Evolutionary conservation across 2,113 vertebrate species (phyloP), one percentile per base, ranked within the genome.

Genomic region (Indicator indicator): DNA sequence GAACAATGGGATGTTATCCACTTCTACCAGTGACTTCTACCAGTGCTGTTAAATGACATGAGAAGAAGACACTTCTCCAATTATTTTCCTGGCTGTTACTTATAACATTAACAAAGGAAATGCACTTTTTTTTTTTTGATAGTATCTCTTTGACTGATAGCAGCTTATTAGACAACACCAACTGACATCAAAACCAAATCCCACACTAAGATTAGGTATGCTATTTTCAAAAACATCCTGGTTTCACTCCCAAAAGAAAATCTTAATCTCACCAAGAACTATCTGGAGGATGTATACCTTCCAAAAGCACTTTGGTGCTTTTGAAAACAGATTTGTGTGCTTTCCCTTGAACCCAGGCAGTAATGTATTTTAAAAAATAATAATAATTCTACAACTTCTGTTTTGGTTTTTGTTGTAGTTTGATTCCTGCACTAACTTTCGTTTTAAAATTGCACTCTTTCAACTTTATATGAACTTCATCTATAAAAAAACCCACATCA

Each of bases 381-480:
- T 16, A 44, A 42, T 5, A 42, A 44, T 16, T 52, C 38, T 81
- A 76, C 62, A 82, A 30, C 60, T 77, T 81, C 23, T 44, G 40
- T 54, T 93, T 94, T 73, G 73, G 10, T 67, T 74, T 80, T 90
- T 88, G 9, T 75, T 85, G 60, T 90, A 83, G 62, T 73, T 96
- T 63, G 88, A 94, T 18, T 93, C 64, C 93, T 97, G 94, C 96
- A 97, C 96, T 97, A 97, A 91, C 42, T 92, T 95, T 93, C 87
- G 20, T 93, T 95, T 94, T 50, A 56, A 95, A 96, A 95, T 97
- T 97, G 96, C 97, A 97, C 97, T 97, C 95, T 94, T 94, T 91
- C 63, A 88, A 91, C 42, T 91, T 93, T 86, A 60, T 94, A 95
- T 96, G 75, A 82, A 92, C 38, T 95, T 97, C 89, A 89, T 46